These are phyloP conservation scores for Vulpes lagopus DNA, from an alignment of 2,113 vertebrate species.

Conservation along the genomic window DNA sequence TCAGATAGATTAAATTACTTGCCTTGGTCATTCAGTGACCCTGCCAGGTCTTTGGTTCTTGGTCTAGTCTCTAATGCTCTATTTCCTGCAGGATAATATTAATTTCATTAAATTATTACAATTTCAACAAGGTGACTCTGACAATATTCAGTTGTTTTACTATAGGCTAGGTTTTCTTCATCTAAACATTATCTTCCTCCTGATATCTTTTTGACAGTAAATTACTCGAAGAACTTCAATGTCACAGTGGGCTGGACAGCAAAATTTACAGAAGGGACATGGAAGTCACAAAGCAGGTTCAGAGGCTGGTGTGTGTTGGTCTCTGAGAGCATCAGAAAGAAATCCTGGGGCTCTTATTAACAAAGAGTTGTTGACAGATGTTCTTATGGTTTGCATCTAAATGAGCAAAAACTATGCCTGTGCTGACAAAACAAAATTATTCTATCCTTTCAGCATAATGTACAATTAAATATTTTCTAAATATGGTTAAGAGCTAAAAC, in stretches of 20 bases:
- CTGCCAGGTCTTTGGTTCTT: background rate
- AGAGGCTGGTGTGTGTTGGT: background rate
- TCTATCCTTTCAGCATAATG: background rate
- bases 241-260: background rate
- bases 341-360: background rate
- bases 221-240: background rate
- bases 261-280: background rate
- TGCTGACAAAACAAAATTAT: slow-evolving; percentile 21
- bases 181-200: background rate
- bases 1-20: background rate
- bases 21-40: too few species aligned
- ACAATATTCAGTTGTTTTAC: background rate
- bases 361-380: background rate
- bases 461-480: slow-evolving; percentile 22
- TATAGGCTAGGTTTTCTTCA: background rate
- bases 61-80: background rate
- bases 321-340: background rate
- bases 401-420: background rate
- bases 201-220: background rate
- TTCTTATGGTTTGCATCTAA: background rate
- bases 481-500: slow-evolving; percentile 18
- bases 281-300: background rate
- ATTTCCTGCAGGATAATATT: background rate
- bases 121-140: background rate
- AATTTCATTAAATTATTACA: background rate